phyloP scores from a whole-genome alignment of 2,797 vertebrate genomes.

The Ptychadena robeensis region DNA sequence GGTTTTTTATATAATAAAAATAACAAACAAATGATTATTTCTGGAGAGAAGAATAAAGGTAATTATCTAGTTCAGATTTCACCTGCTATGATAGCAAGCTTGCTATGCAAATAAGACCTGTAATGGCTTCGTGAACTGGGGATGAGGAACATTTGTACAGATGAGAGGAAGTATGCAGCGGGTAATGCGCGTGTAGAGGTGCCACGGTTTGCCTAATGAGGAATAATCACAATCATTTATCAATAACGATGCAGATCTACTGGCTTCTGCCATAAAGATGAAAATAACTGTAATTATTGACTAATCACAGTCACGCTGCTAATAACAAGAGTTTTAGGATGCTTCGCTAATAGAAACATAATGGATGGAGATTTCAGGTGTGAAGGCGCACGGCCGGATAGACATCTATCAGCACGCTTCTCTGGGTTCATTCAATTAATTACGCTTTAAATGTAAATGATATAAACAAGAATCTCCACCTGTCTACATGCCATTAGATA shows the following conservation, averaged over 20 bases:
- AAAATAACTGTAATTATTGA: constrained; percentile 21
- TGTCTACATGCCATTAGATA: too few species aligned
- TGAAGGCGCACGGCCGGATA: background rate
- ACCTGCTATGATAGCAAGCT: background rate
- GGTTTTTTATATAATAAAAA: background rate
- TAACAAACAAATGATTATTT: background rate
- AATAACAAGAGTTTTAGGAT: background rate
- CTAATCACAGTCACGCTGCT: constrained; percentile 10
- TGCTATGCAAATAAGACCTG: constrained; percentile 10
- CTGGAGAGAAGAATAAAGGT: background rate
- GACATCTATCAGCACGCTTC: background rate
- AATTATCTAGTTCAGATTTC: constrained; percentile 5
- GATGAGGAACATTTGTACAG: background rate
- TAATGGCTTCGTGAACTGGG: background rate
- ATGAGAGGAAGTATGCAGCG: constrained; percentile 1
- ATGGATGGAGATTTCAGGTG: background rate
- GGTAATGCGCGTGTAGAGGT: background rate
- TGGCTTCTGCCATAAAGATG: background rate
- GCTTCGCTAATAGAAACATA: background rate
- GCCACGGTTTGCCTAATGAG: constrained; percentile 28
- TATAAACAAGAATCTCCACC: too few species aligned
- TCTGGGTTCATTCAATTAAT: background rate
- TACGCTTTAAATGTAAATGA: too few species aligned
- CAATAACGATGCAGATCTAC: background rate
- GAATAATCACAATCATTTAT: constrained; percentile 32